Evolutionary conservation across 2,888 invertebrate genomes (phyloP).

Genomic region (Acanthosoma haemorrhoidale): DNA sequence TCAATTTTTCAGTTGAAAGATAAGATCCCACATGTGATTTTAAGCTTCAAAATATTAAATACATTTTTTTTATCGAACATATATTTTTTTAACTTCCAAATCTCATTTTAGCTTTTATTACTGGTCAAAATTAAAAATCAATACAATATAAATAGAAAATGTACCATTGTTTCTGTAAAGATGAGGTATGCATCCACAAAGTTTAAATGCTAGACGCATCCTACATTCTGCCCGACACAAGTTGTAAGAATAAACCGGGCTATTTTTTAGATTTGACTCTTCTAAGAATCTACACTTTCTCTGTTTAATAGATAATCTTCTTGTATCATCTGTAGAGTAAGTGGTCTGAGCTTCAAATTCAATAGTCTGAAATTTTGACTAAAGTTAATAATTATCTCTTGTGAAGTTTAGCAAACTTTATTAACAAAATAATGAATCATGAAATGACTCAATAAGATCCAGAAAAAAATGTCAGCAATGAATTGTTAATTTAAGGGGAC

Average conservation of each 20-base stretch:
- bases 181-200: constrained; percentile 47
- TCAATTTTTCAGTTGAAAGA: no score
- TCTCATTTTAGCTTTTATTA: no score
- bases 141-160: no score
- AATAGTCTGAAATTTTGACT: constrained; percentile 49
- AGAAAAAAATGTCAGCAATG: no score
- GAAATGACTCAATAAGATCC: no score
- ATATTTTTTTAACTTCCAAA: no score
- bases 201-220: constrained; percentile 43
- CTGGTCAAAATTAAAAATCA: not conserved
- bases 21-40: no score
- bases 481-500: not conserved
- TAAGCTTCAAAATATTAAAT: no score
- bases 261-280: constrained; percentile 44
- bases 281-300: constrained; percentile 44
- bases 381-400: not conserved
- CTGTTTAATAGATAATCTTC: constrained; percentile 42
- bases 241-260: constrained; percentile 45
- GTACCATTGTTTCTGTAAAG: constrained; percentile 44
- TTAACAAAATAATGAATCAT: no score
- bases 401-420: no score
- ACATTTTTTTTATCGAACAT: no score
- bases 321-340: constrained; percentile 54
- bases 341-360: constrained; percentile 57
- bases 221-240: constrained; percentile 46